Evolutionary conservation across 1,140 invertebrate genomes (phyloP).

Genomic region (Scaptomyza montana): DNA sequence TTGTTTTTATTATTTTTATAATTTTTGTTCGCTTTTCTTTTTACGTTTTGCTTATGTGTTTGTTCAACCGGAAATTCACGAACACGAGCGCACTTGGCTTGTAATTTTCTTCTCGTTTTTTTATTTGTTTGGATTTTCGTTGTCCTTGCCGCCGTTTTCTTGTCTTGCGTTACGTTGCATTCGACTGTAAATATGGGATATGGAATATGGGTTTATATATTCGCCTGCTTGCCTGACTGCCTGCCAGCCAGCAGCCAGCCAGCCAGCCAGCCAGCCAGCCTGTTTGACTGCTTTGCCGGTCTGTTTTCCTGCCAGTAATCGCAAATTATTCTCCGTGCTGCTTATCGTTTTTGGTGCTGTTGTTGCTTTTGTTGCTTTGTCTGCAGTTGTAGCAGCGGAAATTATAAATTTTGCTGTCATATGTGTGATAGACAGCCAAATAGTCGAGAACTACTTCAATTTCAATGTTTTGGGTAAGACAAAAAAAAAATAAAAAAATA

Average conservation of each 20-base stretch:
- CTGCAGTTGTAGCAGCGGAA: constrained; percentile 60
- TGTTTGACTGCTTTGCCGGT: constrained; percentile 11
- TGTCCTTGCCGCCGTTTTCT: constrained; percentile 59
- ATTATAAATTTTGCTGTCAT: constrained; percentile 80
- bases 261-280: no score
- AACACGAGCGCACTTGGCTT: constrained; percentile 79
- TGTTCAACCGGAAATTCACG: constrained; percentile 83
- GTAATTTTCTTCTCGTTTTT: constrained; percentile 53
- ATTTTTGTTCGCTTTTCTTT: constrained; percentile 71
- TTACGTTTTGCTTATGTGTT: constrained; percentile 81
- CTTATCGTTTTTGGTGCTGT: constrained; percentile 28
- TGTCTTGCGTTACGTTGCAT: constrained; percentile 56
- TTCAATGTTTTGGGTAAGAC: constrained; percentile 45
- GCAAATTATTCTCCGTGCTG: constrained; percentile 67
- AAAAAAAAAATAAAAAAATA: not conserved
- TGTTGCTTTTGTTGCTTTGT: constrained; percentile 47
- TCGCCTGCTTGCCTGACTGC: constrained; percentile 15
- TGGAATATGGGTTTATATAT: constrained; percentile 25
- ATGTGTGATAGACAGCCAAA: constrained; percentile 51
- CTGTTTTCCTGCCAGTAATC: constrained; percentile 61
- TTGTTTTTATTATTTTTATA: constrained; percentile 61
- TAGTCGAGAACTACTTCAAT: constrained; percentile 45
- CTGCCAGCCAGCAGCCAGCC: not conserved
- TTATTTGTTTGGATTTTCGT: constrained; percentile 29
- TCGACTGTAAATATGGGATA: constrained; percentile 48